These are phyloP conservation scores for Leptinotarsa haldemani DNA, from an alignment of 2,888 invertebrate genomes.

Conservation along the genomic window DNA sequence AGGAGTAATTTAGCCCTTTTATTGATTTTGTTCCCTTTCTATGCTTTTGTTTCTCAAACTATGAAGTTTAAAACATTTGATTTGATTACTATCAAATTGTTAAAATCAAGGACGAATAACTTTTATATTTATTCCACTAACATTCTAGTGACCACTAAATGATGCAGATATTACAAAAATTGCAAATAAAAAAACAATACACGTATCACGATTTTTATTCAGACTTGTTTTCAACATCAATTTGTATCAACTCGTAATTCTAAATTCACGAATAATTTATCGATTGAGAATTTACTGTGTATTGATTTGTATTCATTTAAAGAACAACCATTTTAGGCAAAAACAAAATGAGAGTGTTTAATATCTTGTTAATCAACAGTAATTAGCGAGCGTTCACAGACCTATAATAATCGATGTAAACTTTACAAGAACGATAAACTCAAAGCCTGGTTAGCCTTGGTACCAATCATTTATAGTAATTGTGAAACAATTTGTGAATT, in stretches of 20 bases:
- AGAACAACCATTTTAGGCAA: neutral
- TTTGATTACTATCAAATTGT: too few relatives aligned
- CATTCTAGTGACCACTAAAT: too few relatives aligned
- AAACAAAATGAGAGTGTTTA: conserved; percentile 3
- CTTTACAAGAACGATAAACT: neutral
- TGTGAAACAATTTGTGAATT: conserved; percentile 25
- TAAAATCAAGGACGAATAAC: too few relatives aligned
- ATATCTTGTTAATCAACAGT: neutral
- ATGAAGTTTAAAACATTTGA: too few relatives aligned
- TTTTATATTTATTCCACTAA: too few relatives aligned
- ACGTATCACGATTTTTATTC: neutral
- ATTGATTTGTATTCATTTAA: neutral
- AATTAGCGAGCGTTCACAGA: neutral
- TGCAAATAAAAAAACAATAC: too few relatives aligned
- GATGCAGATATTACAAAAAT: too few relatives aligned
- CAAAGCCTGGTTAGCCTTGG: conserved; percentile 22
- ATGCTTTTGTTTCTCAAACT: too few relatives aligned
- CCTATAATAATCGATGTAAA: neutral
- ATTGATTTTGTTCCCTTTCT: too few relatives aligned
- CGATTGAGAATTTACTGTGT: neutral
- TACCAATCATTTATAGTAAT: conserved; percentile 15
- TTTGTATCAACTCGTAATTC: neutral
- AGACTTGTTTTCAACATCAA: neutral
- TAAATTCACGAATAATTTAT: neutral
- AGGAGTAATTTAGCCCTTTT: too few relatives aligned